Evolutionary conservation across 2,888 invertebrate genomes (phyloP), one percentile per base, ranked within the genome.

Genomic region (Crematogaster levior): DNA sequence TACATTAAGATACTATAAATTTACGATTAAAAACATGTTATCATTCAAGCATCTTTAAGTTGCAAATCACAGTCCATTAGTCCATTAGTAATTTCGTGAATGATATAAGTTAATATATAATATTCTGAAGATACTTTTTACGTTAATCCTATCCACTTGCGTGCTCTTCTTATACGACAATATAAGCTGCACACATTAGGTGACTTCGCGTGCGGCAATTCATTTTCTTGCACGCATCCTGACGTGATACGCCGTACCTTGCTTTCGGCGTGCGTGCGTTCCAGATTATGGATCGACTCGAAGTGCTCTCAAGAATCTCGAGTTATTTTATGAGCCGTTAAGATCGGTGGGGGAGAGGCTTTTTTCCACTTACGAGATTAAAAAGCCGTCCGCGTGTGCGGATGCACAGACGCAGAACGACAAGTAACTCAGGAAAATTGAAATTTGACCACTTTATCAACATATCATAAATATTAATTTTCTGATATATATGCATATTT

Each of bases 151-250:
- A 53, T 65, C 53, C n/a, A 15, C 27, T 75, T 53, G 75, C 75
- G 51, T 66, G 75, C 12, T 40, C 27, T n/a, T n/a, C 24, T n/a
- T 30, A 34, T 46, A 61, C 24, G 75, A 53, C 37, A 40, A 75
- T 61, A n/a, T 51, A 53, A 65, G 21, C 37, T 51, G 66, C 51
- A 53, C 40, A 75, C 40, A 40, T 53, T 53, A 48, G 51, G 75
- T n/a, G 75, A 53, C 53, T 75, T 75, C 40, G 66, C 75, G 75
- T 75, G 75, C 51, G 40, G 53, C 75, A 51, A 66, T 75, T 51
- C 65, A 75, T 75, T 75, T 75, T 75, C 27, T n/a, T 61, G 75
- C 75, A 75, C 65, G 75, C 66, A 75, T 75, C 27, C 66, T 75
- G 65, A 75, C 75, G 40, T 75, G 75, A 63, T 51, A 65, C 66